Evolutionary conservation across 2,113 vertebrate genomes (phyloP).

Genomic region (Felis chaus): DNA sequence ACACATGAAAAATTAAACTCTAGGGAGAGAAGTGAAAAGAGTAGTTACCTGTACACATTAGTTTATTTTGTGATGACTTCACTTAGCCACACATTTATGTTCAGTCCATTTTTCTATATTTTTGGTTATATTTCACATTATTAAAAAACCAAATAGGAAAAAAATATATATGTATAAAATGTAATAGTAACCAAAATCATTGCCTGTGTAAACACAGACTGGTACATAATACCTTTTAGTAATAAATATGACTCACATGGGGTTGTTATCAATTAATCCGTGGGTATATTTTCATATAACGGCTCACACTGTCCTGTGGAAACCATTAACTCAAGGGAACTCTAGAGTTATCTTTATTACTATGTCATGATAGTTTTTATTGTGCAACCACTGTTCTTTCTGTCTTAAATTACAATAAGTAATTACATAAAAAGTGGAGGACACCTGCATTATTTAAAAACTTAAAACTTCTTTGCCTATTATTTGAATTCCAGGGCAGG

Average conservation of each 20-base stretch:
- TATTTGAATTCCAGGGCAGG: neutral
- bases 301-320: neutral
- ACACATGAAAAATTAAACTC: neutral
- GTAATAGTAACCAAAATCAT: neutral
- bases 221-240: neutral
- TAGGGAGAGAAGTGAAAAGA: neutral
- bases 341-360: neutral
- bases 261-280: neutral
- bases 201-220: neutral
- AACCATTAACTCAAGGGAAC: neutral
- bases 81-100: neutral
- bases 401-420: neutral
- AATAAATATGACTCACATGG: neutral
- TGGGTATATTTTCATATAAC: neutral
- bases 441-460: neutral
- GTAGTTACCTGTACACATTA: neutral
- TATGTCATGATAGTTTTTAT: neutral
- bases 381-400: neutral
- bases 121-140: constrained; percentile 11
- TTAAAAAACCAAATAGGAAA: neutral
- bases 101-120: neutral
- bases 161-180: neutral
- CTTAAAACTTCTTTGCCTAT: neutral
- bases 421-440: neutral
- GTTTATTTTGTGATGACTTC: neutral